A percentile compares a stretch with the other conserved stretches of the same genome.
These are phyloP conservation scores for Esox lucius DNA, from an alignment of 2,797 vertebrate genomes.

Conservation along the genomic window DNA sequence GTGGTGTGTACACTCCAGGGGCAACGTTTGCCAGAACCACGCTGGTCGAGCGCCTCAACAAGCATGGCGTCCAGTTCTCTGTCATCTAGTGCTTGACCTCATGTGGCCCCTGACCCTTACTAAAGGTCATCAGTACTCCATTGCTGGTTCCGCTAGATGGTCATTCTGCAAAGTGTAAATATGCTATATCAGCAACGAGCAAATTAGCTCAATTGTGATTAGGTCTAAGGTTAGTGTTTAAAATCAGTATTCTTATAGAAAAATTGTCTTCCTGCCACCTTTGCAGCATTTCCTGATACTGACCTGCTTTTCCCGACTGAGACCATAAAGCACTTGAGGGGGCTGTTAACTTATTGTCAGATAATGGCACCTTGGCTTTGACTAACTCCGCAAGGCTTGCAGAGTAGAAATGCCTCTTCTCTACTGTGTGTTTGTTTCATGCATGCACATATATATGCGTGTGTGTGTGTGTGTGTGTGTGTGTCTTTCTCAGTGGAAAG, in stretches of 20 bases:
- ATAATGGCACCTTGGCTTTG: background rate
- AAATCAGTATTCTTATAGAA: background rate
- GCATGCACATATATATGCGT: too few relatives aligned
- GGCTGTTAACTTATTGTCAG: background rate
- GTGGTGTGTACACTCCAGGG: conserved; percentile 93
- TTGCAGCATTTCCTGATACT: background rate
- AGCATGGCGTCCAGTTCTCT: conserved; percentile 87
- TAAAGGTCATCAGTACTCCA: conserved; percentile 32
- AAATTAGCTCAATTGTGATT: background rate
- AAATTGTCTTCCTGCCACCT: background rate
- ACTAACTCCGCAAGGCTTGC: background rate
- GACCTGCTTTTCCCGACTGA: background rate
- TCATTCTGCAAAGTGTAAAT: background rate
- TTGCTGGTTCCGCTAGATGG: background rate
- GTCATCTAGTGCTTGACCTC: conserved; percentile 77
- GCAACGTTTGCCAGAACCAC: conserved; percentile 89
- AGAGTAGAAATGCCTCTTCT: background rate
- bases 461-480: background rate
- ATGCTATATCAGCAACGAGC: background rate
- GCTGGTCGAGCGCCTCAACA: conserved; percentile 88
- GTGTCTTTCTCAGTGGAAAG: background rate
- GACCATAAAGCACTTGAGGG: background rate
- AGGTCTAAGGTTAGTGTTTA: background rate
- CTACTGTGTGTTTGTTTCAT: background rate
- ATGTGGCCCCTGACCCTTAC: conserved; percentile 14